Conservation (phyloP, 2,888 invertebrate genomes). For the Amblyjoppa fuscipennis region DNA sequence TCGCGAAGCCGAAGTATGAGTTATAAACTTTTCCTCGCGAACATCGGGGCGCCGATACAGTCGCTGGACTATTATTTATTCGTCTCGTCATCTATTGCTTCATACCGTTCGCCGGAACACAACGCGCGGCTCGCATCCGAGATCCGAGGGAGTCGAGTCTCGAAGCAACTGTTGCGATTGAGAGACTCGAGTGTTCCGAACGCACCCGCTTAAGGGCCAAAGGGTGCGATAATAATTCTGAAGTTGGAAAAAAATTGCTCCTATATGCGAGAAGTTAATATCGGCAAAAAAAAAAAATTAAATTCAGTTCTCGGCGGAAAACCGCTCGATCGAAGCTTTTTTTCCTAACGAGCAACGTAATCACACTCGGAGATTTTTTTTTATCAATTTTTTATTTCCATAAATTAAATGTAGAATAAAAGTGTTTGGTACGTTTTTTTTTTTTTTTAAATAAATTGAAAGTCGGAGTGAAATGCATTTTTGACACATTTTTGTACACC, state of each 20-base stretch:
- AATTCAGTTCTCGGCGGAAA: too few relatives aligned
- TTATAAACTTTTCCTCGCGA: conserved; percentile 61
- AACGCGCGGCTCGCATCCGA: neutral
- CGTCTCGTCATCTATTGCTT: conserved; percentile 7
- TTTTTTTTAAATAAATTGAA: neutral
- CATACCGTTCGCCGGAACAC: neutral
- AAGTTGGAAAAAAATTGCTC: neutral
- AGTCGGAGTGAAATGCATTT: neutral
- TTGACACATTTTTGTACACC: neutral
- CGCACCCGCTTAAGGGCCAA: neutral
- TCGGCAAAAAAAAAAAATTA: neutral
- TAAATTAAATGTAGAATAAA: too few relatives aligned
- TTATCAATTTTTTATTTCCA: too few relatives aligned
- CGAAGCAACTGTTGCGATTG: neutral
- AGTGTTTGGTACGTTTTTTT: neutral
- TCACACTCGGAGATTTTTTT: too few relatives aligned
- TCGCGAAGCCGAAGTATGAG: conserved; percentile 49
- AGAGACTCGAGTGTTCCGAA: neutral
- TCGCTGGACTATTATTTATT: conserved; percentile 65
- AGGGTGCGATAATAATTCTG: neutral
- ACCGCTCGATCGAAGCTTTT: too few relatives aligned
- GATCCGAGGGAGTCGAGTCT: neutral
- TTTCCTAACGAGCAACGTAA: too few relatives aligned
- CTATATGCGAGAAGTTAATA: neutral
- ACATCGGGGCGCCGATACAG: conserved; percentile 43